Evolutionary conservation across 2,113 vertebrate genomes (phyloP), one percentile per base, ranked within the genome.

Genomic region (Isichthys henryi): DNA sequence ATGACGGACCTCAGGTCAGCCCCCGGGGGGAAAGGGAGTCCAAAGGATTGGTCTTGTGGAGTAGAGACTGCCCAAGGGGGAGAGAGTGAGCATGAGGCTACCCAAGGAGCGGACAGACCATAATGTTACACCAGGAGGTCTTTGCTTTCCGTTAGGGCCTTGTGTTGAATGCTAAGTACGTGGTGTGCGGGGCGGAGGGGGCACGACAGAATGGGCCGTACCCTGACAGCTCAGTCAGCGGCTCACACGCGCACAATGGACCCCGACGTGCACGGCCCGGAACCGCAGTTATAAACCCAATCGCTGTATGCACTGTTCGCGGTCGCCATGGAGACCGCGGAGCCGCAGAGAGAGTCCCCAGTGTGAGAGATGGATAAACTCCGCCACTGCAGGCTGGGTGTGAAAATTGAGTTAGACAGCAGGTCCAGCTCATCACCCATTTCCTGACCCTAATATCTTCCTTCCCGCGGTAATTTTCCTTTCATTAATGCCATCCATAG

Each of bases 221-320:
- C 93, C 90, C 91, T 92, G 92, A 94, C 93, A 70, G 91, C 15
- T 92, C 94, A 93, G 94, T 95, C 94, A 96, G 95, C 93, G 93
- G 93, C 93, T 94, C 92, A 92, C 90, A 91, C 19, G 0, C 92
- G 92, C 89, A 91, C 91, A 93, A 94, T 93, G 89, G 94, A 91
- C 94, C 94, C 92, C 93, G 93, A 93, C 93, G 88, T 90, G 94
- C 93, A 88, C 91, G 93, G 92, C 92, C 92, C 93, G 93, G 93
- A 94, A 93, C 94, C 92, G 92, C 92, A 94, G 92, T 92, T 93
- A 92, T 94, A 95, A 95, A 95, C 93, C 94, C 93, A 93, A 95
- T 95, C 94, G 95, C 94, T 93, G 93, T 94, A 94, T 92, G 93
- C 94, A 93, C 93, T 90, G 92, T 91, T 91, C 92, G 92, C 0